Evolutionary conservation across 1,140 invertebrate species (phyloP).

Genomic region (Glomeris maerens): DNA sequence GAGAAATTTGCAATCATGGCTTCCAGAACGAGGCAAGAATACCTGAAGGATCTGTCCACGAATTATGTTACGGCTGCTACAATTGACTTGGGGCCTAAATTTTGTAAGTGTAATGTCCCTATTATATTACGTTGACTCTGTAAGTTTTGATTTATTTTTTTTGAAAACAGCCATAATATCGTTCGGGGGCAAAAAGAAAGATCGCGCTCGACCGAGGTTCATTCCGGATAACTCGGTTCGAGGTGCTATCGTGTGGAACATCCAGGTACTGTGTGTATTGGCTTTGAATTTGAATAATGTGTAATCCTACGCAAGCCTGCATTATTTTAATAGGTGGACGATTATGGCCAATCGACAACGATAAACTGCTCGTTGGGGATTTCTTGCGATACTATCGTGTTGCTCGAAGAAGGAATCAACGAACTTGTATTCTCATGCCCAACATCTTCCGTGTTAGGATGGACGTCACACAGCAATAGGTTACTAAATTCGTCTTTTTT

Average conservation of each 20-base stretch:
- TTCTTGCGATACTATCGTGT: conserved; percentile 68
- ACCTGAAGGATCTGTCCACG: conserved; percentile 72
- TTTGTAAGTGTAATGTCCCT: conserved; percentile 49
- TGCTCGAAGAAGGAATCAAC: conserved; percentile 66
- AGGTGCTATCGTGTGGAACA: conserved; percentile 63
- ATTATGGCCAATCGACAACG: conserved; percentile 44
- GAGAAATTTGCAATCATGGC: conserved; percentile 97
- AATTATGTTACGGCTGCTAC: conserved; percentile 69
- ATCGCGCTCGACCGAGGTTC: conserved; percentile 45
- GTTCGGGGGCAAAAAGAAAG: conserved; percentile 56
- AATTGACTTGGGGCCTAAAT: conserved; percentile 74
- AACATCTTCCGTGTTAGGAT: conserved; percentile 66
- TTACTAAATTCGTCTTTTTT: conserved; percentile 18
- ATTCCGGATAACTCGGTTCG: conserved; percentile 45
- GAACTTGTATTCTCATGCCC: conserved; percentile 77
- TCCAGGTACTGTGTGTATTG: conserved; percentile 32
- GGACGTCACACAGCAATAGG: conserved; percentile 52
- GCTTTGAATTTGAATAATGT: not conserved
- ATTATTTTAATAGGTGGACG: conserved; percentile 26
- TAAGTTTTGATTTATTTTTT: conserved; percentile 19
- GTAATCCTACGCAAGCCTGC: not conserved
- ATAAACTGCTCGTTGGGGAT: conserved; percentile 74
- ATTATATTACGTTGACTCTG: not conserved
- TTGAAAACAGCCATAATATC: conserved; percentile 37
- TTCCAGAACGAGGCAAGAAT: conserved; percentile 85